Evolutionary conservation across 1,140 invertebrate genomes (phyloP).

Genomic region (Dinothrombium tinctorium): DNA sequence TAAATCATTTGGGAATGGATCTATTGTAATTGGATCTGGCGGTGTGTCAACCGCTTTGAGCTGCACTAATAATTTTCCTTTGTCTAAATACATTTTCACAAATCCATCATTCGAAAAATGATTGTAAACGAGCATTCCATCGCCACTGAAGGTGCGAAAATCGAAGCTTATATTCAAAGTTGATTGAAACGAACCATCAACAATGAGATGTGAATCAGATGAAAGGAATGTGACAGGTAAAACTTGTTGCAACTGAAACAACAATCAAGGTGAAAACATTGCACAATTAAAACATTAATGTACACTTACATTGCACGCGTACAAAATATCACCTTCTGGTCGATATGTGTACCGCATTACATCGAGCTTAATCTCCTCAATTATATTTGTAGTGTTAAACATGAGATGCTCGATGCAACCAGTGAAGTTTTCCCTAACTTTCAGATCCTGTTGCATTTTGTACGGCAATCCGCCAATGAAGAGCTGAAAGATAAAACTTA

Average conservation of each 20-base stretch:
- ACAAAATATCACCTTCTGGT: conserved; percentile 37
- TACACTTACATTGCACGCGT: conserved; percentile 43
- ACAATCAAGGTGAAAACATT: not conserved
- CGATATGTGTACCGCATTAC: conserved; percentile 35
- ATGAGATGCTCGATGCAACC: conserved; percentile 89
- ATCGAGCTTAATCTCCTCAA: conserved; percentile 46
- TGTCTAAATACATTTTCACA: conserved; percentile 50
- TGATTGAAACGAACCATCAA: conserved; percentile 44
- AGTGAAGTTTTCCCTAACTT: conserved; percentile 70
- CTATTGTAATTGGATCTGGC: conserved; percentile 27
- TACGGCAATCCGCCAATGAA: conserved; percentile 70
- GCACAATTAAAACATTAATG: not conserved
- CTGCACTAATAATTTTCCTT: conserved; percentile 57
- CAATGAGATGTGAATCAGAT: conserved; percentile 42
- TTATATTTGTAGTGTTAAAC: conserved; percentile 68
- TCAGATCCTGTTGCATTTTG: conserved; percentile 46
- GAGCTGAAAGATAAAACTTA: conserved; percentile 30
- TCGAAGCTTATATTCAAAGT: conserved; percentile 59
- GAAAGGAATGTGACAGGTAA: conserved; percentile 71
- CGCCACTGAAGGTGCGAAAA: conserved; percentile 71
- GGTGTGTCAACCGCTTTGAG: conserved; percentile 38
- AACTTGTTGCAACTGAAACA: conserved; percentile 10
- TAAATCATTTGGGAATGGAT: conserved; percentile 41
- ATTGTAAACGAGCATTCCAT: conserved; percentile 62
- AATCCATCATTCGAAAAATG: conserved; percentile 50